Percentiles rank a stretch among this genome's conserved stretches.
These are phyloP conservation scores for Campoplex nolae DNA, from an alignment of 2,888 invertebrate species.

Conservation along the genomic window DNA sequence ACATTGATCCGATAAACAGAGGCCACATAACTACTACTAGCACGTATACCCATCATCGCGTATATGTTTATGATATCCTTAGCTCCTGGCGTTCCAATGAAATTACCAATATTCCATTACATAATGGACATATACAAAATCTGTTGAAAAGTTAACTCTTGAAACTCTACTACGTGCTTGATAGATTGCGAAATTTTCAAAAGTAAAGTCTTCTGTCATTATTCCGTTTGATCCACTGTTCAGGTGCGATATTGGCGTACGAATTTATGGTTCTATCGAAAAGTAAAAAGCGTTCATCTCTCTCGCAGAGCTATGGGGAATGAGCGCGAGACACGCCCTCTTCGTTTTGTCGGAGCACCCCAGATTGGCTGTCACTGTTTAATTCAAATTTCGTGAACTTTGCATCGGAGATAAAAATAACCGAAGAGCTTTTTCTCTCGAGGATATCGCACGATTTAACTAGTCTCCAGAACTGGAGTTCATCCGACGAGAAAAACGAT, in stretches of 20 bases:
- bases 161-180: not conserved
- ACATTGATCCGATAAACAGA: constrained; percentile 4
- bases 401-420: not conserved
- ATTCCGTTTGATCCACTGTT: not conserved
- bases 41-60: not conserved
- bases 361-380: not conserved
- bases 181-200: not conserved
- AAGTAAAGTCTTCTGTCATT: not conserved
- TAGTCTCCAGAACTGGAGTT: not conserved
- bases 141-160: not conserved
- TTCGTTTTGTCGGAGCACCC: not conserved
- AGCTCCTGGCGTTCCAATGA: not conserved
- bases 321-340: not conserved
- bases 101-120: constrained; percentile 27
- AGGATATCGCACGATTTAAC: not conserved
- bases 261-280: too few species aligned
- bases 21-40: not conserved
- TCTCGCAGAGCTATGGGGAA: not conserved
- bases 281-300: not conserved
- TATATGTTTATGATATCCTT: not conserved
- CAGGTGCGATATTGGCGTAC: not conserved
- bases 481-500: not conserved
- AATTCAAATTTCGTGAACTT: not conserved
- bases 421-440: not conserved
- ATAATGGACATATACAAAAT: not conserved